Percentiles rank a stretch among this genome's conserved stretches.
These are phyloP conservation scores for Hippoglossus hippoglossus DNA, from an alignment of 2,797 vertebrate genomes.

Conservation along the genomic window DNA sequence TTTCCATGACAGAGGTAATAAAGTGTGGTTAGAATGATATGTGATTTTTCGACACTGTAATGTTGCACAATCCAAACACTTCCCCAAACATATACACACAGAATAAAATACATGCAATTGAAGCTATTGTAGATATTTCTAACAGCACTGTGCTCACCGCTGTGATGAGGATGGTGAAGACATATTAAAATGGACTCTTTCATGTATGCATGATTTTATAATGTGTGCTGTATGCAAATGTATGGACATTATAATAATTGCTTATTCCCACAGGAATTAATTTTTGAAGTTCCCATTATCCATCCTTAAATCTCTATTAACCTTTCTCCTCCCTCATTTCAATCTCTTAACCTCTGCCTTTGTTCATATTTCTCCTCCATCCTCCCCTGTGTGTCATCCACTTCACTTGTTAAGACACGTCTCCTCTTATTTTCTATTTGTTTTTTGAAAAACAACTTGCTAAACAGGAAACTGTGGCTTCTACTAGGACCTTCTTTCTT, in stretches of 20 bases:
- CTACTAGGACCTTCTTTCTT: too few relatives aligned
- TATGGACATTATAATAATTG: constrained; percentile 18
- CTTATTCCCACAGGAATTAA: constrained; percentile 21
- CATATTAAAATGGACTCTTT: too few relatives aligned
- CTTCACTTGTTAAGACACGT: not conserved
- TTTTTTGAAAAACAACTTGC: constrained; percentile 58
- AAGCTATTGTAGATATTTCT: constrained; percentile 2
- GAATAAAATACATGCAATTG: not conserved
- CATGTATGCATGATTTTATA: not conserved
- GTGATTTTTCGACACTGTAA: not conserved
- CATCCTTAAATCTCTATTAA: constrained; percentile 3
- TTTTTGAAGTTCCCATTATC: constrained; percentile 11
- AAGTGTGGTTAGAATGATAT: too few relatives aligned
- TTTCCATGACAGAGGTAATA: too few relatives aligned
- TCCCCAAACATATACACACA: not conserved
- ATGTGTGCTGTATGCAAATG: constrained; percentile 27
- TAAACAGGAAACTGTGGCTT: not conserved
- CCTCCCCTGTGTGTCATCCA: not conserved
- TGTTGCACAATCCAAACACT: constrained; percentile 9
- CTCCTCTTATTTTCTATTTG: not conserved
- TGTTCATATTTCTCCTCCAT: constrained; percentile 13
- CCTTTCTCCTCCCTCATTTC: constrained; percentile 22
- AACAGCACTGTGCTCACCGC: constrained; percentile 7
- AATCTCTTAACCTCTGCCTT: constrained; percentile 29
- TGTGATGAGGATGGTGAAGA: constrained; percentile 1